These are phyloP conservation scores for Genyomyrus donnyi DNA, from an alignment of 2,113 vertebrate genomes.

Conservation along the genomic window DNA sequence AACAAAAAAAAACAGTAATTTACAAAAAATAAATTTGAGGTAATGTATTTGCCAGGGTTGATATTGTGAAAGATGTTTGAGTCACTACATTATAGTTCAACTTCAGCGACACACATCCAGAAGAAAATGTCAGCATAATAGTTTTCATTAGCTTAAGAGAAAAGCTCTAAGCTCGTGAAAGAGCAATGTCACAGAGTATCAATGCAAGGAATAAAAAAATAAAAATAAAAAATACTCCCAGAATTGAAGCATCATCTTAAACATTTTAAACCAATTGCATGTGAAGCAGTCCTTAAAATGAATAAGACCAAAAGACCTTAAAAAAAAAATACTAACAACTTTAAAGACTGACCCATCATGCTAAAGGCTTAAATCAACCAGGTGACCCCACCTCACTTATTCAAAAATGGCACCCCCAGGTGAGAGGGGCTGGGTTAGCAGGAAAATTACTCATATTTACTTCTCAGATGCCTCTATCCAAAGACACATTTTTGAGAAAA, in stretches of 20 bases:
- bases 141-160: background rate
- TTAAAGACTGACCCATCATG: background rate
- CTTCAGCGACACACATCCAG: background rate
- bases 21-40: background rate
- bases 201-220: background rate
- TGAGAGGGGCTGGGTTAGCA: background rate
- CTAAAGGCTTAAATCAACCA: background rate
- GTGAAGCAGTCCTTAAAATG: background rate
- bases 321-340: background rate
- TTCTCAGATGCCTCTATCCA: background rate
- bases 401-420: background rate
- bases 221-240: background rate
- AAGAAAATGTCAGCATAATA: background rate
- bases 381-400: background rate
- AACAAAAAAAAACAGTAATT: background rate
- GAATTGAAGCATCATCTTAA: background rate
- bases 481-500: background rate
- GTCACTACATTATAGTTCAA: background rate
- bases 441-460: background rate
- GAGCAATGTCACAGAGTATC: background rate
- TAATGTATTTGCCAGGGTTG: background rate
- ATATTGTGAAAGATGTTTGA: background rate
- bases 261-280: background rate
- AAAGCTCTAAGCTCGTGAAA: background rate
- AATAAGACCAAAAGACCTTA: background rate